A percentile compares a stretch with the other conserved stretches of the same genome.
phyloP scores from a whole-genome alignment of 2,888 invertebrate species.

The Epistrophe grossulariae region DNA sequence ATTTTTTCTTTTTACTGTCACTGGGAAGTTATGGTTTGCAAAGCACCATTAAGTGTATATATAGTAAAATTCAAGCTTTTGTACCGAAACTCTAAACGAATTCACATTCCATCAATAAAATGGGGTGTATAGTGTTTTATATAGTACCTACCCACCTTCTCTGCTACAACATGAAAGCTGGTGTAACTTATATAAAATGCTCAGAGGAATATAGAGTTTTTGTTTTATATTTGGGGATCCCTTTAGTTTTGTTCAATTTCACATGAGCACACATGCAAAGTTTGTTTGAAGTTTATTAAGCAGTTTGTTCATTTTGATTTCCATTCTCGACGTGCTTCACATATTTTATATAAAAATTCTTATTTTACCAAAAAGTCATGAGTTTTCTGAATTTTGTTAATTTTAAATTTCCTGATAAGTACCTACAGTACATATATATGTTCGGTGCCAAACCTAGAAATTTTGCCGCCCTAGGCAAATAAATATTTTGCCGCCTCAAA shows the following conservation, averaged over 20 bases:
- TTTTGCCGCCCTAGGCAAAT: too few relatives aligned
- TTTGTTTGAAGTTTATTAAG: constrained; percentile 10
- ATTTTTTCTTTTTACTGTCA: constrained; percentile 6
- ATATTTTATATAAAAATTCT: not conserved
- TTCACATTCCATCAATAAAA: constrained; percentile 47
- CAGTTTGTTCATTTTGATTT: constrained; percentile 5
- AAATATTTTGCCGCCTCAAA: too few relatives aligned
- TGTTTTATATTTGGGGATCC: constrained; percentile 1
- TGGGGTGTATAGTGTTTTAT: constrained; percentile 13
- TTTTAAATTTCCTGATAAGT: not conserved
- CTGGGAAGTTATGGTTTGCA: constrained; percentile 10
- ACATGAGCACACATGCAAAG: not conserved
- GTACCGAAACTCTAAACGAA: constrained; percentile 1
- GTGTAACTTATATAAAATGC: too few relatives aligned
- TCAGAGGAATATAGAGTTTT: not conserved
- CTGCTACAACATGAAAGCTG: not conserved
- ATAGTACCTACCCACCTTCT: not conserved
- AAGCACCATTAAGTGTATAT: constrained; percentile 16
- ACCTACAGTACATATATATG: too few relatives aligned
- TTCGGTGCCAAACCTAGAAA: too few relatives aligned
- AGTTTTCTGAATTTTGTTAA: not conserved
- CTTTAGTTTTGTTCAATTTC: constrained; percentile 2
- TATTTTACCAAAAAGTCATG: not conserved
- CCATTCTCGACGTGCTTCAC: constrained; percentile 6
- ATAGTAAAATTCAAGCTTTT: constrained; percentile 29